Conservation (phyloP, 1,140 invertebrate species). For the Drosophila baimaii region DNA sequence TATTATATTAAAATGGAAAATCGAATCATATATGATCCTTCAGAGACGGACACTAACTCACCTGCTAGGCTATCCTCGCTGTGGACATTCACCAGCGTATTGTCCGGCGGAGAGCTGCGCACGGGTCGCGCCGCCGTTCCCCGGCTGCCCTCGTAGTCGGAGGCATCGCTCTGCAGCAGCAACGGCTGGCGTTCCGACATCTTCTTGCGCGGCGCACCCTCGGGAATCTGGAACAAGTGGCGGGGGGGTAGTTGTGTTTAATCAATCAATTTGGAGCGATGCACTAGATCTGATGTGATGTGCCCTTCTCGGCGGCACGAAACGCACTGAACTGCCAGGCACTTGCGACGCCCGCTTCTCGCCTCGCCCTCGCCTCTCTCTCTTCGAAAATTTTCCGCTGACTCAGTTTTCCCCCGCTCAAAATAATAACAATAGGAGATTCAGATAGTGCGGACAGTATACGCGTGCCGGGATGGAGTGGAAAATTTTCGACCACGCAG, state of each 20-base stretch:
- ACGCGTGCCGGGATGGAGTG: conserved; percentile 36
- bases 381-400: conserved; percentile 68
- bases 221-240: conserved; percentile 44
- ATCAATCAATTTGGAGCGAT: conserved; percentile 15
- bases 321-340: conserved; percentile 51
- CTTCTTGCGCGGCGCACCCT: conserved; percentile 65
- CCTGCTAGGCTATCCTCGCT: conserved; percentile 79
- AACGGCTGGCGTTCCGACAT: conserved; percentile 85
- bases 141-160: conserved; percentile 62
- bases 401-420: conserved; percentile 51
- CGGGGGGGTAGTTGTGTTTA: background rate
- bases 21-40: background rate
- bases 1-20: background rate
- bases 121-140: conserved; percentile 59
- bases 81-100: conserved; percentile 82
- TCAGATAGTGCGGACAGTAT: conserved; percentile 35
- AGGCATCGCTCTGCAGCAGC: conserved; percentile 68
- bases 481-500: conserved; percentile 49
- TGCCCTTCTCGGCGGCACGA: conserved; percentile 34
- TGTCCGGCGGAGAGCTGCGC: conserved; percentile 84
- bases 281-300: background rate
- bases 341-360: conserved; percentile 49
- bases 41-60: conserved; percentile 32
- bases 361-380: conserved; percentile 60
- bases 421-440: conserved; percentile 42